These are phyloP conservation scores for Rostratula benghalensis DNA, from an alignment of 2,113 vertebrate species.

Conservation along the genomic window DNA sequence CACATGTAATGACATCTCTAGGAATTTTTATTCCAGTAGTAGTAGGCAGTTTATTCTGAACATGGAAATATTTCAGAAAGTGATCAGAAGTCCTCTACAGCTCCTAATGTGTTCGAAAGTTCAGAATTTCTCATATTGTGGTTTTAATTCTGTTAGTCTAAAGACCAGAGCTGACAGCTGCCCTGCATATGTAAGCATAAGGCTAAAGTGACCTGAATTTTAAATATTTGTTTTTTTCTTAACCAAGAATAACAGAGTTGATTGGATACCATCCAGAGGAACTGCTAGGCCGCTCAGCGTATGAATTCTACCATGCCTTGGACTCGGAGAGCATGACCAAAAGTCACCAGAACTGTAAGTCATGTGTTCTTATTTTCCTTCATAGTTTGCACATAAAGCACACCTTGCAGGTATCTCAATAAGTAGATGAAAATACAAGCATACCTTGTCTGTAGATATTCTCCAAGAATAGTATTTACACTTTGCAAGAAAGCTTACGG, in stretches of 20 bases:
- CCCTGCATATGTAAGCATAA: neutral
- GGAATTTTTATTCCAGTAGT: neutral
- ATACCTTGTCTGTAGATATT: neutral
- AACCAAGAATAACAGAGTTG: slow-evolving; percentile 84
- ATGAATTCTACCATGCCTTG: slow-evolving; percentile 90
- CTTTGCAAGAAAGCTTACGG: neutral
- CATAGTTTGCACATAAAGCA: neutral
- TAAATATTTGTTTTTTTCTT: neutral
- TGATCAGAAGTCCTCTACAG: neutral
- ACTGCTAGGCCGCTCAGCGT: slow-evolving; percentile 88
- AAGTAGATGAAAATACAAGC: neutral
- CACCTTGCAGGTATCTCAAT: neutral
- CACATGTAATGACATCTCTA: neutral
- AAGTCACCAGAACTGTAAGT: slow-evolving; percentile 90
- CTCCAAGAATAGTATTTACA: neutral
- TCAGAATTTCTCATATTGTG: neutral
- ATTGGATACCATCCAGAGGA: slow-evolving; percentile 90
- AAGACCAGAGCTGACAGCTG: neutral
- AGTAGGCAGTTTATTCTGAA: neutral
- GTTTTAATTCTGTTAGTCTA: neutral
- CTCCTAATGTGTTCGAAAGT: neutral
- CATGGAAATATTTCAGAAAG: neutral
- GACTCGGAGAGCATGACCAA: slow-evolving; percentile 87
- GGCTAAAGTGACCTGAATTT: neutral
- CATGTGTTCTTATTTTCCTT: neutral